Conservation (phyloP, 1,140 invertebrate genomes). For the Drosophila mayri region DNA sequence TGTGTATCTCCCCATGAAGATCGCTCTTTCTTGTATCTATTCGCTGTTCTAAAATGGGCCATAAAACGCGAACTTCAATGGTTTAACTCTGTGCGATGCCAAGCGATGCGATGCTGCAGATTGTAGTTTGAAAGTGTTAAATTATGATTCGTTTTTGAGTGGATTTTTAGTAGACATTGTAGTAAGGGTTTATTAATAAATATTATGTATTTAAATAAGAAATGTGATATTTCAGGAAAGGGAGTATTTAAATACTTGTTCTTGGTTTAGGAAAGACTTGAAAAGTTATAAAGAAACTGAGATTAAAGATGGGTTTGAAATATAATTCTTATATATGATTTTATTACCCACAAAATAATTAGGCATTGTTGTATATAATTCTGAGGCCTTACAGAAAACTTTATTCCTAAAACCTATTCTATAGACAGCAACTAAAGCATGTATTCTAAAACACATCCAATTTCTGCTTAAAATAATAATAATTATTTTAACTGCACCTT, state of each 20-base stretch:
- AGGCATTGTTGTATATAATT: neutral
- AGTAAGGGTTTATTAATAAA: neutral
- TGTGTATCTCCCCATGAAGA: slow-evolving; percentile 49
- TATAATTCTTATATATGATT: no score
- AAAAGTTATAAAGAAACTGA: no score
- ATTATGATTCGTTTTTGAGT: slow-evolving; percentile 5
- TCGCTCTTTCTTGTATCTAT: slow-evolving; percentile 40
- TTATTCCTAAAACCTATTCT: neutral
- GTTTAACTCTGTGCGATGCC: slow-evolving; percentile 15
- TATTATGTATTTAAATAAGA: neutral
- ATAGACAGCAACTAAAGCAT: neutral
- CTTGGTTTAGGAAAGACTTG: no score
- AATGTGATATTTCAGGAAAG: no score
- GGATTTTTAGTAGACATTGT: slow-evolving; percentile 5
- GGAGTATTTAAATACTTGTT: no score
- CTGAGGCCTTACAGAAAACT: no score
- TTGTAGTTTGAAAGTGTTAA: slow-evolving; percentile 17
- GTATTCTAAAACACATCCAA: no score
- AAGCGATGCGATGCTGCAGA: slow-evolving; percentile 23
- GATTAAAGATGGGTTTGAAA: neutral
- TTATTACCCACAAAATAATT: neutral
- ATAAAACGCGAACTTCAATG: slow-evolving; percentile 50
- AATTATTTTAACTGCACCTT: neutral
- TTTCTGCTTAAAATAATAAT: neutral
- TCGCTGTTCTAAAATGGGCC: slow-evolving; percentile 49